phyloP scores from a whole-genome alignment of 2,113 vertebrate species.

The Henicopernis longicauda region DNA sequence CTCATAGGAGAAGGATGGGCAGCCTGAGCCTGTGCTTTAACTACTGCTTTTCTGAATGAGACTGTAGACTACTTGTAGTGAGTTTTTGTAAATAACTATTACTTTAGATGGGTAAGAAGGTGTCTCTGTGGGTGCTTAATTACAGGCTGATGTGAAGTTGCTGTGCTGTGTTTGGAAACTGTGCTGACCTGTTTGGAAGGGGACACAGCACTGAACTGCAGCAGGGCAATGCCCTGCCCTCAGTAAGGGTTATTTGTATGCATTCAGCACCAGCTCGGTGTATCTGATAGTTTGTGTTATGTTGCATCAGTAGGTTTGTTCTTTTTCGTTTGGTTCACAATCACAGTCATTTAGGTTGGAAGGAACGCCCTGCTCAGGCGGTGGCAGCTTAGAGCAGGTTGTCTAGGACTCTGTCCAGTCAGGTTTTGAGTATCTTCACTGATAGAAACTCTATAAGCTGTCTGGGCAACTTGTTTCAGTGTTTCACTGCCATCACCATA shows the following conservation, averaged over 20 bases:
- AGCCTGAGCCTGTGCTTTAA: accelerated
- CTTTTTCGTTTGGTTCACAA: neutral
- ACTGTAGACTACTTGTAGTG: neutral
- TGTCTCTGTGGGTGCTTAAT: neutral
- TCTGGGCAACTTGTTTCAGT: neutral
- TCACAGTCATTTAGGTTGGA: neutral
- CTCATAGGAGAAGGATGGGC: accelerated
- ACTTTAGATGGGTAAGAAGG: neutral
- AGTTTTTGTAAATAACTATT: neutral
- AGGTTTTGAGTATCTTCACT: neutral
- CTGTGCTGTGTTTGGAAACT: neutral
- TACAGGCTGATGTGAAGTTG: neutral
- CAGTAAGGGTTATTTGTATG: accelerated
- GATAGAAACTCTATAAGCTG: neutral
- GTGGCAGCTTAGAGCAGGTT: neutral
- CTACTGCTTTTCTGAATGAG: neutral
- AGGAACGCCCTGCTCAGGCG: neutral
- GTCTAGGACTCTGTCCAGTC: neutral
- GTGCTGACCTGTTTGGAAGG: neutral
- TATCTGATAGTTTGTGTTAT: accelerated
- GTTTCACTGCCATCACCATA: accelerated
- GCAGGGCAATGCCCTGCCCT: neutral
- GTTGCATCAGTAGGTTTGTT: accelerated
- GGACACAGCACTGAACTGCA: neutral
- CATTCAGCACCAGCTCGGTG: neutral